Percentiles rank a stretch among this genome's conserved stretches.
Evolutionary conservation across 2,113 vertebrate genomes (phyloP).

Genomic region (Harpagus bidentatus): DNA sequence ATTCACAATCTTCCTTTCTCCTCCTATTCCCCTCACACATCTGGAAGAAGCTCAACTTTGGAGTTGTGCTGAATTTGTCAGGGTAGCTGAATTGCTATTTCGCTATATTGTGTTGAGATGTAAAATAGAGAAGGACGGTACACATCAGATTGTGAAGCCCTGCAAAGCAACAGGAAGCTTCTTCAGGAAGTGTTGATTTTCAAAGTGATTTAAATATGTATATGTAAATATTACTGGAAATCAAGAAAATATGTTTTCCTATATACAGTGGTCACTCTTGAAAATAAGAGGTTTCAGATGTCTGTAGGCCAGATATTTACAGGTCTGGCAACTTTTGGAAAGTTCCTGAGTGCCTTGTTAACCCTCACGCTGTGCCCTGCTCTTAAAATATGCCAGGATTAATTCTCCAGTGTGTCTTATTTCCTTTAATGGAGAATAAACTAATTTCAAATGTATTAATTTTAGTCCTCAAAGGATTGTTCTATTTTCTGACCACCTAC

Average conservation of each 20-base stretch:
- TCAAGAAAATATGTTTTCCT: neutral
- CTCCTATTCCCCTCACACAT: neutral
- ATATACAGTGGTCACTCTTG: neutral
- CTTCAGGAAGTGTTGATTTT: neutral
- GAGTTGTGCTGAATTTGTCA: neutral
- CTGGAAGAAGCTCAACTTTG: neutral
- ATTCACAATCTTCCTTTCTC: neutral
- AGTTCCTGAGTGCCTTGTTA: neutral
- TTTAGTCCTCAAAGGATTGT: neutral
- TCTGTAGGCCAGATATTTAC: neutral
- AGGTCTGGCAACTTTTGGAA: neutral
- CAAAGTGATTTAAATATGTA: neutral
- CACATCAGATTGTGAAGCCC: neutral
- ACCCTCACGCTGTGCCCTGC: neutral
- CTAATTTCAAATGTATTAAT: neutral
- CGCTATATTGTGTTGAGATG: neutral
- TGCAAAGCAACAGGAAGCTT: neutral
- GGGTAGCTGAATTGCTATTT: neutral
- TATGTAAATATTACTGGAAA: neutral
- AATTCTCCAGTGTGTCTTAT: neutral
- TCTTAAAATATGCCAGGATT: neutral
- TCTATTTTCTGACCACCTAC: neutral
- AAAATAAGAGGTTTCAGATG: neutral
- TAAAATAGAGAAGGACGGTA: neutral
- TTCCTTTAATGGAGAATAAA: neutral